Percentiles rank a stretch among this genome's conserved stretches.
phyloP scores from a whole-genome alignment of 1,140 invertebrate genomes.

The Aphidius gifuensis region DNA sequence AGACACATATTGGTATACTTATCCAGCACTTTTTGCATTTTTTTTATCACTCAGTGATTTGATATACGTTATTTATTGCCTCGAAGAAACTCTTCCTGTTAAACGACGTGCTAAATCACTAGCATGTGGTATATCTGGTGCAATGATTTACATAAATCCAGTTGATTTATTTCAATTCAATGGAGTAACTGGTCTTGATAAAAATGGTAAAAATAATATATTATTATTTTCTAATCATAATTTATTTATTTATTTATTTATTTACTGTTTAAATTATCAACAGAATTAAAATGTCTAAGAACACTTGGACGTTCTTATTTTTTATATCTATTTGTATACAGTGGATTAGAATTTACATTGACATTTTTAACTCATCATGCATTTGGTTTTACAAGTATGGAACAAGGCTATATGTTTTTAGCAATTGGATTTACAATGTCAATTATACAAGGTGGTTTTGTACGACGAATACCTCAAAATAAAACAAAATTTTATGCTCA shows the following conservation, averaged over 20 bases:
- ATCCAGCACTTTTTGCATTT: slow-evolving; percentile 85
- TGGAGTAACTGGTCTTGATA: slow-evolving; percentile 38
- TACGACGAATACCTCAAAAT: slow-evolving; percentile 73
- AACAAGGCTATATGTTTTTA: slow-evolving; percentile 98
- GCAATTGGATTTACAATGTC: slow-evolving; percentile 92
- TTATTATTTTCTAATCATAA: not conserved
- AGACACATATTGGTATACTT: slow-evolving; percentile 71
- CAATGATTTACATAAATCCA: slow-evolving; percentile 72
- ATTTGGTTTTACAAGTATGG: slow-evolving; percentile 89
- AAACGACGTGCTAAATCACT: slow-evolving; percentile 67
- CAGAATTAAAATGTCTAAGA: slow-evolving; percentile 66
- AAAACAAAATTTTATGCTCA: slow-evolving; percentile 73
- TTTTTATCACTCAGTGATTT: slow-evolving; percentile 76
- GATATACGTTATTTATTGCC: slow-evolving; percentile 69
- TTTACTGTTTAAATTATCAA: slow-evolving; percentile 31
- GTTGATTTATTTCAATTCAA: slow-evolving; percentile 62
- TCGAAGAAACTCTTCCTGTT: slow-evolving; percentile 84
- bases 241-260: slow-evolving; percentile 2
- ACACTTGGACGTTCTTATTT: slow-evolving; percentile 87
- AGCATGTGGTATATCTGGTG: slow-evolving; percentile 66
- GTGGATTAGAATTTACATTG: slow-evolving; percentile 95
- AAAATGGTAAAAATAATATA: slow-evolving; percentile 27
- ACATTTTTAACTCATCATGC: slow-evolving; percentile 94
- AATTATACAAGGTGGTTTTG: slow-evolving; percentile 85
- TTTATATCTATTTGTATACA: slow-evolving; percentile 94